These are phyloP conservation scores for Hesperia comma DNA, from an alignment of 2,888 invertebrate genomes.

Conservation along the genomic window DNA sequence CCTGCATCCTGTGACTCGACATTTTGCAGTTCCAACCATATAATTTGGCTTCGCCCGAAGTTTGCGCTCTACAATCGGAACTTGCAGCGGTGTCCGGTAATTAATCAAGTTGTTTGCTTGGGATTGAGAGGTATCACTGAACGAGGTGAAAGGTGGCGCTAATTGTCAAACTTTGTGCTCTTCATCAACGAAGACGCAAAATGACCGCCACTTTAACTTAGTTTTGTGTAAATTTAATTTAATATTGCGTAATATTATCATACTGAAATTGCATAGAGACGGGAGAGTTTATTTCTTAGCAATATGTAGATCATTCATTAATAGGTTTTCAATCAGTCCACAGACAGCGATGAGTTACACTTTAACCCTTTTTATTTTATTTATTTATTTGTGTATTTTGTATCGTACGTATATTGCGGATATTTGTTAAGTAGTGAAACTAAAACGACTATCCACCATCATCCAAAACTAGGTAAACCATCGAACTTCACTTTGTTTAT, in stretches of 20 bases:
- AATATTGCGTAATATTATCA: background rate
- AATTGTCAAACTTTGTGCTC: slow-evolving; percentile 59
- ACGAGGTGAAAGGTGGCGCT: slow-evolving; percentile 52
- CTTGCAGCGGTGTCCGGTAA: slow-evolving; percentile 61
- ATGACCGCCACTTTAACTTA: background rate
- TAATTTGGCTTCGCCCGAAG: slow-evolving; percentile 14
- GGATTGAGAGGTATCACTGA: slow-evolving; percentile 59
- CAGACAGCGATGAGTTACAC: too few species aligned
- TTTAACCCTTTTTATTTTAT: too few species aligned
- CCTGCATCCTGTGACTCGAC: slow-evolving; percentile 3
- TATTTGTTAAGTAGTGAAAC: background rate
- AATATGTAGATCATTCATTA: too few species aligned
- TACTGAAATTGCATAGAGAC: too few species aligned
- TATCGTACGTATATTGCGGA: too few species aligned
- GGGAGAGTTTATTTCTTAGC: too few species aligned
- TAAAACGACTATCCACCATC: background rate
- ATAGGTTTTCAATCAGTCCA: too few species aligned
- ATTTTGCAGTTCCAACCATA: slow-evolving; percentile 18
- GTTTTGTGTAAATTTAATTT: background rate
- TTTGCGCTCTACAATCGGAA: slow-evolving; percentile 55
- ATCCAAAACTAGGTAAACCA: slow-evolving; percentile 1
- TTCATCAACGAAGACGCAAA: slow-evolving; percentile 7
- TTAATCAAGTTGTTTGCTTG: slow-evolving; percentile 68
- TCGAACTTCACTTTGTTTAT: slow-evolving; percentile 59
- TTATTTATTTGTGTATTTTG: too few species aligned